phyloP scores from a whole-genome alignment of 2,888 invertebrate genomes.

The Hydrotaea diabolus region DNA sequence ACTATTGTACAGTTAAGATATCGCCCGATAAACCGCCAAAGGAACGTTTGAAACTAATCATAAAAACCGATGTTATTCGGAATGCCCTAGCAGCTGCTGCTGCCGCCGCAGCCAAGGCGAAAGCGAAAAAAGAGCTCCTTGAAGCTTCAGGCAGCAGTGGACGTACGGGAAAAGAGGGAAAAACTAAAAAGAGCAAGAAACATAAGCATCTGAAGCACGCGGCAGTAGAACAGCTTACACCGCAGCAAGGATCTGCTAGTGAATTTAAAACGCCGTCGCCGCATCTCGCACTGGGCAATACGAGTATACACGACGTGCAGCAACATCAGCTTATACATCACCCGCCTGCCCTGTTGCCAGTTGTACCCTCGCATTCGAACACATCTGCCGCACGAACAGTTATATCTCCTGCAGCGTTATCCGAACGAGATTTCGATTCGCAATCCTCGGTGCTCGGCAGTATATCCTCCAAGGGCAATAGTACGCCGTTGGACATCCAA shows the following conservation, averaged over 20 bases:
- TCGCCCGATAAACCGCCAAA: slow-evolving; percentile 81
- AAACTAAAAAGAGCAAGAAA: slow-evolving; percentile 77
- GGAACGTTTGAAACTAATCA: slow-evolving; percentile 82
- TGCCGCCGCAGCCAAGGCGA: slow-evolving; percentile 75
- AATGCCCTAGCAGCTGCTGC: slow-evolving; percentile 79
- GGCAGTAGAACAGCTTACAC: slow-evolving; percentile 68
- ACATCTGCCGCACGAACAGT: slow-evolving; percentile 69
- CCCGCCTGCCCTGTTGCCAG: background rate
- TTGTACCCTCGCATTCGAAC: background rate
- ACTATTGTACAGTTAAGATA: slow-evolving; percentile 79
- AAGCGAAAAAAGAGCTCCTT: slow-evolving; percentile 68
- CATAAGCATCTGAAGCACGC: slow-evolving; percentile 77
- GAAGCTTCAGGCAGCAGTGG: slow-evolving; percentile 60
- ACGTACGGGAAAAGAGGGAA: slow-evolving; percentile 71
- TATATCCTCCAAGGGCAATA: slow-evolving; percentile 80
- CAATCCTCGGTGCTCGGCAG: slow-evolving; percentile 80
- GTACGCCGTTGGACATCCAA: slow-evolving; percentile 77
- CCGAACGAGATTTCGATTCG: slow-evolving; percentile 80
- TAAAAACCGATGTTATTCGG: slow-evolving; percentile 80
- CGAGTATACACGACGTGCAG: slow-evolving; percentile 45
- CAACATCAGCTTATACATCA: background rate
- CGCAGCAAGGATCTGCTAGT: slow-evolving; percentile 55
- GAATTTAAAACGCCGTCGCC: slow-evolving; percentile 82
- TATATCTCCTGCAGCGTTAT: slow-evolving; percentile 81
- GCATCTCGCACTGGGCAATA: slow-evolving; percentile 72